Evolutionary conservation across 2,113 vertebrate genomes (phyloP), one percentile per base, ranked within the genome.

Genomic region (Sander vitreus): DNA sequence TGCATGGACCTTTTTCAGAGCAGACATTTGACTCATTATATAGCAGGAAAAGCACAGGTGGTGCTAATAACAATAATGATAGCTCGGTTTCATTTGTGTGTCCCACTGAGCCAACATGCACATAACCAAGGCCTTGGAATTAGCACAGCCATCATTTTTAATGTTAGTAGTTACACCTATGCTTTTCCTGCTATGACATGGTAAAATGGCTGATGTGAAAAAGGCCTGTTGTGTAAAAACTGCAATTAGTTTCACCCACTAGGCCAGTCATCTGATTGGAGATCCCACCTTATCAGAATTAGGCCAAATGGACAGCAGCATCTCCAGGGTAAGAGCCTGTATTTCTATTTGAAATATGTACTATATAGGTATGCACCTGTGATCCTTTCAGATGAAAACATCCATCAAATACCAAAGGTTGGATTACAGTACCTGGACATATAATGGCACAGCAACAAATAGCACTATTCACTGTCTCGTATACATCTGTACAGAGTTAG

Each of bases 41-140:
- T 1, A 54, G 21, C 11, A 48, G 16, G 10, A 53, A 53, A 27
- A 55, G 62, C 76, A 75, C 79, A 83, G 76, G 79, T 85, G 88
- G 69, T 30, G 25, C 23, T 23, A 57, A 48, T 65, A 57, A 66
- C 54, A 73, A 33, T 81, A 77, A 69, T 62, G 6, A 71, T 63
- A 43, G 64, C 65, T 39, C 16, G 53, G 57, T 78, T 81, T 63
- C 70, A 59, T 79, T 53, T 72, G 54, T 57, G 58, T 60, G n/a
- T 33, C 75, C 85, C 67, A 58, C 64, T 72, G 76, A 54, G 75
- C 66, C 59, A 53, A 16, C 43, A 25, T 54, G 19, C 4, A 48
- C 58, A 59, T 25, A 58, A 71, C 47, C 9, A 66, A 48, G 39
- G 54, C 36, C 19, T 18, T 60, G 54, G 27, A 73, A 60, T 62